Base-by-base conservation (phyloP, 2,888 invertebrate species). In the Sarcophaga subvicina region DNA sequence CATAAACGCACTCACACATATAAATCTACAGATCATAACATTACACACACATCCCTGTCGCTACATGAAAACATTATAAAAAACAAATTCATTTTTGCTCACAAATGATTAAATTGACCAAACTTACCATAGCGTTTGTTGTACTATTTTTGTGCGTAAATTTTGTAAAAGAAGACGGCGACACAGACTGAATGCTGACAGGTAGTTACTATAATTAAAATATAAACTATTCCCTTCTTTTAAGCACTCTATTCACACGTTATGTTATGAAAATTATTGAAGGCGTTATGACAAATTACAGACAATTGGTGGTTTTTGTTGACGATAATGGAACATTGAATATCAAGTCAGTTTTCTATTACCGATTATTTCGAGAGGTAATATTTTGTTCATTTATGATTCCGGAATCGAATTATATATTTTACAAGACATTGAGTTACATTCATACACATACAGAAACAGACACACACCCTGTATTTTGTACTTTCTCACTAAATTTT, bases 111-210 rank as follows among this genome's bases (percentile, higher is more conserved):
- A 37, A 37, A 37, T 37, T 37, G 37, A 2, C 37, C 8, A 37
- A 54, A 77, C 71, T 60, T 76, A 84, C 75, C 75, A 80, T 85
- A 80, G 60, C 63, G 12, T 80, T 62, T 49, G 8, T 37, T 37
- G 37, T 37, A 37, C 37, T 54, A 59, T 63, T 71, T 67, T 75
- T 45, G 59, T 73, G 78, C 45, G 66, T 84, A 37, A 76, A 62
- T 12, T 25, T 8, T 27, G 54, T n/a, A 54, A 22, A 62, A 75
- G 11, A 64, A 25, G 49, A 17, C 17, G 8, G n/a, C 22, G 45
- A 45, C 14, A 75, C 59, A 47, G 47, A 25, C 54, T n/a, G 77
- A 14, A 70, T 22, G 63, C n/a, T 82, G 63, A 64, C 78, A 79
- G 78, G 67, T 83, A 73, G 78, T 78, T 25, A 45, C 45, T 25